Percentiles rank a stretch among this genome's conserved stretches.
Conservation (phyloP, 2,888 invertebrate species). For the Gymnosoma rotundatum region DNA sequence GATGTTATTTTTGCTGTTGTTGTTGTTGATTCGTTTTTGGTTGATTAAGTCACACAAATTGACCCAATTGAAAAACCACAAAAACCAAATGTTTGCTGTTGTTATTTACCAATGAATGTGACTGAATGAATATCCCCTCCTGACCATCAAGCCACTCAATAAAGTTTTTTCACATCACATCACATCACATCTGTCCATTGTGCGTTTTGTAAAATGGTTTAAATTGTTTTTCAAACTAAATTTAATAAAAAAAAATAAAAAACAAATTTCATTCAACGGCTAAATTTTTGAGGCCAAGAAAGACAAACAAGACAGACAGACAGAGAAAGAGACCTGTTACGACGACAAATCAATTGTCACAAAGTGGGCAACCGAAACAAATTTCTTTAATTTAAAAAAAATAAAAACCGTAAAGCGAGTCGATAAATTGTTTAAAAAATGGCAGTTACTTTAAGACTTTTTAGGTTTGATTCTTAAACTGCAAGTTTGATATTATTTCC, state of each 20-base stretch:
- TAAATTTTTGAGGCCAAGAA: conserved; percentile 23
- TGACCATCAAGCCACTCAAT: conserved; percentile 26
- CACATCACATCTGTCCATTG: not conserved
- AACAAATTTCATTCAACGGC: conserved; percentile 48
- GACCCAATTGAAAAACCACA: conserved; percentile 69
- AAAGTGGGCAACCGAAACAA: conserved; percentile 11
- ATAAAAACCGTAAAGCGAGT: not conserved
- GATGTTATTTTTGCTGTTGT: conserved; percentile 17
- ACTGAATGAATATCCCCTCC: not conserved
- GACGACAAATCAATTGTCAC: conserved; percentile 56
- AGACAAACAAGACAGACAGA: conserved; percentile 15
- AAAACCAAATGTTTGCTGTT: conserved; percentile 59
- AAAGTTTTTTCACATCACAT: conserved; percentile 5
- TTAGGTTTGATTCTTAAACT: not conserved
- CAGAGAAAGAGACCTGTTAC: conserved; percentile 46
- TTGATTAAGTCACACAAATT: conserved; percentile 69
- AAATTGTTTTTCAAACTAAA: conserved; percentile 62
- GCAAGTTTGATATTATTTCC: too few species aligned
- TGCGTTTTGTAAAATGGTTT: conserved; percentile 8
- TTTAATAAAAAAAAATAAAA: conserved; percentile 29
- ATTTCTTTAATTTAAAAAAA: too few species aligned
- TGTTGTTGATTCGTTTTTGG: conserved; percentile 38
- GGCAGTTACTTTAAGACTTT: not conserved
- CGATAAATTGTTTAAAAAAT: not conserved
- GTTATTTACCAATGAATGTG: conserved; percentile 58